Conservation (phyloP, 2,797 vertebrate genomes). For the Sebastes trivittatus region DNA sequence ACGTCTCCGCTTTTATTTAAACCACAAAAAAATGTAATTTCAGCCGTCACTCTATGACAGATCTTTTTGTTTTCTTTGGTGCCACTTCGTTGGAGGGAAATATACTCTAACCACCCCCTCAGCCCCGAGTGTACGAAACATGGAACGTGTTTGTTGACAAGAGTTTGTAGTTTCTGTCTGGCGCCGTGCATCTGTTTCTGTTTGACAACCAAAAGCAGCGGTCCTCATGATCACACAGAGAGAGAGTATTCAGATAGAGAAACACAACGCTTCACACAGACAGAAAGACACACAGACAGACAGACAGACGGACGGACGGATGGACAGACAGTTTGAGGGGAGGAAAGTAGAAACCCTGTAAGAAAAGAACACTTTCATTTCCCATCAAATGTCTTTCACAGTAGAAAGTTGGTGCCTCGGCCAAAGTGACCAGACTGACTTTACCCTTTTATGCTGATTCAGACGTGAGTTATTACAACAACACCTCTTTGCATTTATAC, state of each 20-base stretch:
- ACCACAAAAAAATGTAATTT: constrained; percentile 32
- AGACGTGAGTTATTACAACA: background rate
- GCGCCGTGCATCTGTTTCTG: constrained; percentile 41
- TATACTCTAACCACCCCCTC: constrained; percentile 10
- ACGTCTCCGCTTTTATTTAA: constrained; percentile 34
- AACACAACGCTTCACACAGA: background rate
- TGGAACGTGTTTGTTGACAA: constrained; percentile 34
- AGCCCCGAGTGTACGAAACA: constrained; percentile 23
- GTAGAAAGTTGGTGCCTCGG: background rate
- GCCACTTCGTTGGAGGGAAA: constrained; percentile 27
- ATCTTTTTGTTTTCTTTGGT: constrained; percentile 19
- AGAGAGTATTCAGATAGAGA: constrained; percentile 23
- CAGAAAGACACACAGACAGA: background rate
- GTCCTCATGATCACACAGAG: constrained; percentile 9
- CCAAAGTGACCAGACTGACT: background rate
- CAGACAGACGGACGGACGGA: background rate
- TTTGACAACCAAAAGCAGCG: constrained; percentile 48
- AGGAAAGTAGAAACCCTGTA: background rate
- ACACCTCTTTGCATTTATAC: background rate
- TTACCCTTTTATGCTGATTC: background rate
- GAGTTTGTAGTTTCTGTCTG: constrained; percentile 48
- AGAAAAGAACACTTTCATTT: constrained; percentile 17
- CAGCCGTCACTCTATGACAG: constrained; percentile 5
- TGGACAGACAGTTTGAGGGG: background rate
- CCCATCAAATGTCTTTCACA: background rate